Conservation (phyloP, 1,140 invertebrate genomes). For the Aphelenchoides fujianensis region DNA sequence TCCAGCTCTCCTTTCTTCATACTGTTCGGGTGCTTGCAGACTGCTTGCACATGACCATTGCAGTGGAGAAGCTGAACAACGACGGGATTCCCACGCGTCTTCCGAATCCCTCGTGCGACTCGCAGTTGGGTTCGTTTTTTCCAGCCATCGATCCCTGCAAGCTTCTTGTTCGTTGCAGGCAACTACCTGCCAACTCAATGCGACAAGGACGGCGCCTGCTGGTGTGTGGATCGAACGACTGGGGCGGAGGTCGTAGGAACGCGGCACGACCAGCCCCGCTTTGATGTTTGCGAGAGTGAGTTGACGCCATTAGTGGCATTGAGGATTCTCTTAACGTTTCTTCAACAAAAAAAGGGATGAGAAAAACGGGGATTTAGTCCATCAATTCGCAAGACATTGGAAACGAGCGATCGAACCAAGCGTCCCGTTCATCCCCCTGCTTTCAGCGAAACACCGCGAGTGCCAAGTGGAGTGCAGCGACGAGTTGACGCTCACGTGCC, state of each 20-base stretch:
- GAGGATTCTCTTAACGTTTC: too few species aligned
- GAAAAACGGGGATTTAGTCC: too few species aligned
- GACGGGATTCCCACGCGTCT: slow-evolving; percentile 21
- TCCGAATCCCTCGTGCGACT: slow-evolving; percentile 35
- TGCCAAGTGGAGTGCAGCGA: slow-evolving; percentile 42
- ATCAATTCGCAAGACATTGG: too few species aligned
- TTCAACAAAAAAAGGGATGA: too few species aligned
- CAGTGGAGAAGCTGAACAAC: slow-evolving; percentile 27
- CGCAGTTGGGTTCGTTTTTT: too few species aligned
- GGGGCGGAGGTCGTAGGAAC: slow-evolving; percentile 47
- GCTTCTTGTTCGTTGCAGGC: slow-evolving; percentile 36
- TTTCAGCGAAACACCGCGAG: slow-evolving; percentile 7
- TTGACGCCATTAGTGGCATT: too few species aligned
- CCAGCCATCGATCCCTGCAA: too few species aligned
- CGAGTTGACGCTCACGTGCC: slow-evolving; percentile 30
- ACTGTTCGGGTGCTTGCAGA: slow-evolving; percentile 32
- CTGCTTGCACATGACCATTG: slow-evolving; percentile 36
- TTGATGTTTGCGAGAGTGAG: slow-evolving; percentile 25
- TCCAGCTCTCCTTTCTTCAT: not conserved
- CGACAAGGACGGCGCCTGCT: slow-evolving; percentile 40
- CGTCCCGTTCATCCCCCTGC: too few species aligned
- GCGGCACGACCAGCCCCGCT: slow-evolving; percentile 23
- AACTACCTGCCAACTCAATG: slow-evolving; percentile 42
- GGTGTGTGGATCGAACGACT: slow-evolving; percentile 42
- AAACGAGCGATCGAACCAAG: too few species aligned